These are phyloP conservation scores for Euzetes globulus DNA, from an alignment of 2,888 invertebrate species.

Conservation along the genomic window DNA sequence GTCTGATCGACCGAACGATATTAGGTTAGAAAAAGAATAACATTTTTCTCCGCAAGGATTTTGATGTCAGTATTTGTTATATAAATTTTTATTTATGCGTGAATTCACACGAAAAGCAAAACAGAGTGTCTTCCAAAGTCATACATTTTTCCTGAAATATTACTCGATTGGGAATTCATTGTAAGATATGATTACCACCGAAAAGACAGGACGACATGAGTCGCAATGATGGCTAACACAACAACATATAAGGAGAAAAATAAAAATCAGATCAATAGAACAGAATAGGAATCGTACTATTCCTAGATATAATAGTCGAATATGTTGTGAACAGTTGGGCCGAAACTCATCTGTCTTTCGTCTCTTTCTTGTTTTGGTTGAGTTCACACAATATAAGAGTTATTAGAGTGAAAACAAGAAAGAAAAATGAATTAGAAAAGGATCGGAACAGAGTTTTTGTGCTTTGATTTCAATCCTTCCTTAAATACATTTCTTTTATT, in stretches of 20 bases:
- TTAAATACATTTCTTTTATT: not conserved
- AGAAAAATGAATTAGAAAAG: not conserved
- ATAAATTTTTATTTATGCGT: conserved; percentile 10
- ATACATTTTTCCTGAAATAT: conserved; percentile 3
- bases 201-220: not conserved
- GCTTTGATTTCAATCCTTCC: not conserved
- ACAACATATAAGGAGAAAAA: not conserved
- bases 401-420: not conserved
- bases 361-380: not conserved
- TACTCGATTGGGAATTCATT: not conserved
- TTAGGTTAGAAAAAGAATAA: not conserved
- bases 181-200: not conserved
- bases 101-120: not conserved
- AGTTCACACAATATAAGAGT: conserved; percentile 16
- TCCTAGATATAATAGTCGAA: not conserved
- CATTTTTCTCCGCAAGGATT: not conserved
- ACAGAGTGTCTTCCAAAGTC: not conserved
- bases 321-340: not conserved
- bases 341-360: conserved; percentile 10
- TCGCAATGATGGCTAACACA: not conserved
- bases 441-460: not conserved
- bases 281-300: not conserved
- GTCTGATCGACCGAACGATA: not conserved
- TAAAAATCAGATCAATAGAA: conserved; percentile 10
- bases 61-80: conserved; percentile 18